phyloP scores from a whole-genome alignment of 2,888 invertebrate species.

The Corythucha ciliata region DNA sequence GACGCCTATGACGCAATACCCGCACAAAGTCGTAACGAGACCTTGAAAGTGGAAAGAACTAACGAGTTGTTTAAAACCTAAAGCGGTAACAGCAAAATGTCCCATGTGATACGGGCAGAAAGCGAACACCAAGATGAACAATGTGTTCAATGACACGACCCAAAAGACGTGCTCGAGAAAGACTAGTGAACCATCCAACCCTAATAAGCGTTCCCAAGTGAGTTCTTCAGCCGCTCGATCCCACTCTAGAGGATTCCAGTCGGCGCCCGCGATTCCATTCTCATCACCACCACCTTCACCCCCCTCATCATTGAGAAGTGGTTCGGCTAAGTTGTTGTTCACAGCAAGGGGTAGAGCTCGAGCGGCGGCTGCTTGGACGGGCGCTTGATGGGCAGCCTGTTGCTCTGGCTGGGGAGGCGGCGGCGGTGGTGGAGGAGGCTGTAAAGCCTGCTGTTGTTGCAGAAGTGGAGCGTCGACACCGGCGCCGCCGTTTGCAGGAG shows the following conservation, averaged over 20 bases:
- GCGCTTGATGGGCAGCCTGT: not conserved
- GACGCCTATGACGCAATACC: conserved; percentile 82
- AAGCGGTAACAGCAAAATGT: conserved; percentile 63
- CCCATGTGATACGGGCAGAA: conserved; percentile 96
- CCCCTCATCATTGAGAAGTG: conserved; percentile 24
- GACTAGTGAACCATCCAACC: conserved; percentile 90
- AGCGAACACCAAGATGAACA: conserved; percentile 94
- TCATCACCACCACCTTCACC: conserved; percentile 41
- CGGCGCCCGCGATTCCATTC: conserved; percentile 57
- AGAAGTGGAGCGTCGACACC: not conserved
- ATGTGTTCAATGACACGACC: conserved; percentile 93
- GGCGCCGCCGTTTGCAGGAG: conserved; percentile 21
- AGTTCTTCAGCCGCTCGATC: conserved; percentile 94
- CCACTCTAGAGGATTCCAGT: conserved; percentile 99
- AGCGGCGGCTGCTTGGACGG: conserved; percentile 8
- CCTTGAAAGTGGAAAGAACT: conserved; percentile 79
- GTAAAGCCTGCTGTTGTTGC: not conserved
- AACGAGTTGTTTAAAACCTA: conserved; percentile 58
- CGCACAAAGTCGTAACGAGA: conserved; percentile 80
- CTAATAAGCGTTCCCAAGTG: conserved; percentile 94
- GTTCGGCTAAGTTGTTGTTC: conserved; percentile 25
- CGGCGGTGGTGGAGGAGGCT: not conserved
- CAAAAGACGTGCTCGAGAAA: conserved; percentile 98
- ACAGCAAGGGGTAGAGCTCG: conserved; percentile 6
- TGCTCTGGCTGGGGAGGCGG: conserved; percentile 10